Base-by-base conservation (phyloP, 1,140 invertebrate species). In the Zaprionus inermis region DNA sequence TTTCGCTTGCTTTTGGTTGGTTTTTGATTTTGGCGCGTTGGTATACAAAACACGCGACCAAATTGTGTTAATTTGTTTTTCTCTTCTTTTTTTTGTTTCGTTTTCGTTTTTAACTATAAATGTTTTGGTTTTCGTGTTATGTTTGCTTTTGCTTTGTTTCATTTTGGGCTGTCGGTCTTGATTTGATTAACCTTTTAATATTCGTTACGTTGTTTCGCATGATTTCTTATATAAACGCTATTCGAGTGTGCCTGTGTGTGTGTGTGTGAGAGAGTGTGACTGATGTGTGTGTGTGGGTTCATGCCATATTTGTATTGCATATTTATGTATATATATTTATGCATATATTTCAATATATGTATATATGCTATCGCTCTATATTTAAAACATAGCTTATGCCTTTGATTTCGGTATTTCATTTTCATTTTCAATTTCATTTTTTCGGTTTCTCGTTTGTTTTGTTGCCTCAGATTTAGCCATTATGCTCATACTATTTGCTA, bases 111-210 rank as follows among this genome's bases (percentile, higher is more conserved):
- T 68, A 80, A 78, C 84, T 89, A 88, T 89, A 88, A 89, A 88
- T 89, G 77, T 76, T 81, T 88, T 67, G 49, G 22, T 59, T 51
- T 44, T 16, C 38, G 38, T 44, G 38, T 44, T 44, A 46, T 38
- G 60, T 83, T 83, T 71, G 51, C 49, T 57, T 79, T 70, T 18
- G 12, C 56, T 70, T 49, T 57, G 54, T 46, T 72, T 46, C 12
- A 34, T 75, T 78, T 78, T 72, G 24, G 38, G 58, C 30, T 73
- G 72, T 58, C 79, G 72, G 80, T 64, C 68, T 84, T 89, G 78
- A 80, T 84, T 88, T 89, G 84, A 84, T 88, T 88, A 88, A 88
- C 80, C 60, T 36, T 89, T 88, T 80, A 89, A 88, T 88, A 84
- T 88, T 89, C 84, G 84, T 84, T 88, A 88, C 72, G 67, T 81